Evolutionary conservation across 2,797 vertebrate genomes (phyloP), one percentile per base, ranked within the genome.

Genomic region (Anolis apletophallus): DNA sequence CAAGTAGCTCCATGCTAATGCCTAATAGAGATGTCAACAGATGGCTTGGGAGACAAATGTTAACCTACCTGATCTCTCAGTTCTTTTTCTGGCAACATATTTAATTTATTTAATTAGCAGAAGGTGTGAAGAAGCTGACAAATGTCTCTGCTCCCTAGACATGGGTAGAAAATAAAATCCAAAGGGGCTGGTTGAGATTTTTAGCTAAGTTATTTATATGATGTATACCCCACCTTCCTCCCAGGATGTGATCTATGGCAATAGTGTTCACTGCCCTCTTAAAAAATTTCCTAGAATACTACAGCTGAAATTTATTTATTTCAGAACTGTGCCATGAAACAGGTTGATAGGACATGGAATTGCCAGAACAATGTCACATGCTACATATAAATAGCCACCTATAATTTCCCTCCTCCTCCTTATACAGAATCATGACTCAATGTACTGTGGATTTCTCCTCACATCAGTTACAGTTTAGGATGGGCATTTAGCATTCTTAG

Each of bases 31-130:
- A 40, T 36, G 68, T 21, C 86, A 80, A 0, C 17, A 86, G 85
- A 85, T 21, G 61, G 85, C 80, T 57, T 81, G 81, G 77, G 90
- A 89, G 81, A 61, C 10, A 76, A 29, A 71, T 11, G 81, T 84
- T 0, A 8, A 80, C 90, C 89, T 91, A 83, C 81, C 88, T 0
- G 75, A 69, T 71, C 72, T 88, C 75, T 26, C 64, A 72, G 2
- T 79, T 85, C 52, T 82, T 64, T 90, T 88, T 90, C 88, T 90
- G 85, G 76, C 87, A 80, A 87, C 88, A 67, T 36, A 90, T 93
- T 94, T 93, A 87, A 87, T 93, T 80, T 91, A 74, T 85, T 79
- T 88, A 90, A 95, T 91, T 92, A 91, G 67, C 71, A 91, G 88
- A 88, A 88, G 92, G 89, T 74, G 87, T 86, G 54, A 75, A 81